Conservation (phyloP, 2,797 vertebrate genomes). For the Gymnoscopelus microlampas region DNA sequence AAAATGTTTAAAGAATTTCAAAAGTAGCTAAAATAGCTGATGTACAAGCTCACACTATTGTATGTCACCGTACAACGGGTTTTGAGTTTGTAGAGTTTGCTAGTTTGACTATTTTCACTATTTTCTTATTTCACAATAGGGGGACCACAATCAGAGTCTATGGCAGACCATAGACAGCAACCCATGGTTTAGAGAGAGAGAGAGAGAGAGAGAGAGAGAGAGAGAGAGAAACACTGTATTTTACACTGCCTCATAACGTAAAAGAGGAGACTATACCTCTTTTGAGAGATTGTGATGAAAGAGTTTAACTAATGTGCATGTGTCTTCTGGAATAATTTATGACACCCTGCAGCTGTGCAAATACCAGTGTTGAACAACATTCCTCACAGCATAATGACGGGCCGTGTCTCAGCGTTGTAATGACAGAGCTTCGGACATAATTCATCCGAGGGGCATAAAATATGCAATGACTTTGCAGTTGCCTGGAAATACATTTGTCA, state of each 20-base stretch:
- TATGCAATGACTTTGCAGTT: conserved; percentile 72
- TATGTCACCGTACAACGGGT: too few species aligned
- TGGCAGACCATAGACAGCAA: too few species aligned
- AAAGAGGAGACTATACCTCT: conserved; percentile 39
- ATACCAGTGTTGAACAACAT: conserved; percentile 69
- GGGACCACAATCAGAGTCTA: too few species aligned
- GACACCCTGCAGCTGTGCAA: conserved; percentile 74
- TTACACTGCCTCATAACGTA: conserved; percentile 6
- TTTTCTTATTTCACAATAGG: too few species aligned
- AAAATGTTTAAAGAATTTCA: too few species aligned
- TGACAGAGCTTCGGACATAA: conserved; percentile 69
- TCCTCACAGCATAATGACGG: conserved; percentile 60
- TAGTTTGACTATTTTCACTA: too few species aligned
- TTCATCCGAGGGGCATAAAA: conserved; percentile 73
- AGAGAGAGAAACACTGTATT: conserved; percentile 6
- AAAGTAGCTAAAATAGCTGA: too few species aligned
- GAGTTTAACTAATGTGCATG: conserved; percentile 55
- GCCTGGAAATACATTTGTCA: conserved; percentile 69
- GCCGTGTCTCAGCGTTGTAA: conserved; percentile 54
- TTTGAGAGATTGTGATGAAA: conserved; percentile 59
- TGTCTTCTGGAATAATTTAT: conserved; percentile 68
- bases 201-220: conserved; percentile 5
- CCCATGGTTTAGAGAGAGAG: neutral
- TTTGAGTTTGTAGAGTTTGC: too few species aligned
- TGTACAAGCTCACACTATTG: too few species aligned